These are phyloP conservation scores for Glaucopsyche alexis DNA, from an alignment of 2,888 invertebrate species.

Conservation along the genomic window DNA sequence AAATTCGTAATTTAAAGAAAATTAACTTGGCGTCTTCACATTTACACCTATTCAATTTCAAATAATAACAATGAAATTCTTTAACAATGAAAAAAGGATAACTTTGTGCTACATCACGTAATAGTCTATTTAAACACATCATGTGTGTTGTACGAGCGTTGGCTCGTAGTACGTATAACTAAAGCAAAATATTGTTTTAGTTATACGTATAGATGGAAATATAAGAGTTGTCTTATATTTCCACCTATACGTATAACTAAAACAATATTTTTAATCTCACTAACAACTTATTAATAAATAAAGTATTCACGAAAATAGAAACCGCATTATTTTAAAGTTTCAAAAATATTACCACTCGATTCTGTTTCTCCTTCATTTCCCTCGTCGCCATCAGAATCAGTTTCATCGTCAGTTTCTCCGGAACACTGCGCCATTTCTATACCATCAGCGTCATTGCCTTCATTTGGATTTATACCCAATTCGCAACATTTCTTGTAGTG, in stretches of 20 bases:
- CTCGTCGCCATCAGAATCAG: conserved; percentile 83
- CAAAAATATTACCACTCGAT: conserved; percentile 80
- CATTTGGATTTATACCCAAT: conserved; percentile 88
- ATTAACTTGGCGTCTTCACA: too few species aligned
- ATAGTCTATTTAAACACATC: too few species aligned
- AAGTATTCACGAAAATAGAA: background rate
- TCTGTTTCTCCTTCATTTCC: conserved; percentile 82
- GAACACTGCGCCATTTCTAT: conserved; percentile 76
- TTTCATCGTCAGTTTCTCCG: conserved; percentile 83
- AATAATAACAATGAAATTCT: too few species aligned
- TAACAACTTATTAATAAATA: background rate
- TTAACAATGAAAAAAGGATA: too few species aligned
- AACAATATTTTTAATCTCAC: background rate
- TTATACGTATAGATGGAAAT: too few species aligned
- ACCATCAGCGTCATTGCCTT: conserved; percentile 82
- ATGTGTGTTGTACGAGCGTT: too few species aligned
- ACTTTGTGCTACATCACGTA: too few species aligned
- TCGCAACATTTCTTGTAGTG: conserved; percentile 96
- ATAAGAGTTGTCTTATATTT: too few species aligned
- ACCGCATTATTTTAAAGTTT: conserved; percentile 20
- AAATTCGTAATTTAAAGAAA: background rate
- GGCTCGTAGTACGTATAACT: too few species aligned
- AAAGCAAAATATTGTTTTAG: too few species aligned
- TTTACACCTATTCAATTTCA: too few species aligned
- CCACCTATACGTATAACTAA: too few species aligned